Conservation (phyloP, 1,140 invertebrate genomes). For the Lepidotrigona ventralis region DNA sequence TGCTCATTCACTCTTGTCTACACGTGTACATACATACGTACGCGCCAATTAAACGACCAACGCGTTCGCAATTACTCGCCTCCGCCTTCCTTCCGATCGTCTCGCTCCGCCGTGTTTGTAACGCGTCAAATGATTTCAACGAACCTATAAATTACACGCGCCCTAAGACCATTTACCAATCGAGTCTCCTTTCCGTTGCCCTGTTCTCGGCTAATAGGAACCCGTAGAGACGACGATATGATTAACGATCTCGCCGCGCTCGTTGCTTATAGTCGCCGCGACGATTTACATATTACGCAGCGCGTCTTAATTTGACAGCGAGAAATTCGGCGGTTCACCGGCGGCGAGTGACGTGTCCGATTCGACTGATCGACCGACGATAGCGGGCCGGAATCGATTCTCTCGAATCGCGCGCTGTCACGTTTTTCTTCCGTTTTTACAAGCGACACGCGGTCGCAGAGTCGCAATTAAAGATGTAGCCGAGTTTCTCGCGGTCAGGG, state of each 20-base stretch:
- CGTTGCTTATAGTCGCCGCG: slow-evolving; percentile 46
- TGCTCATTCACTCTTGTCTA: too few relatives aligned
- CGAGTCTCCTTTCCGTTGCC: slow-evolving; percentile 45
- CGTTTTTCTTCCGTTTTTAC: slow-evolving; percentile 33
- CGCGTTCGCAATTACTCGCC: background rate
- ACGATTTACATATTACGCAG: slow-evolving; percentile 56
- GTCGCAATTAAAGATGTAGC: slow-evolving; percentile 65
- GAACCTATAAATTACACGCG: slow-evolving; percentile 59
- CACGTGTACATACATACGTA: too few relatives aligned
- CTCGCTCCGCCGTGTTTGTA: background rate
- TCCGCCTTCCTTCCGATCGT: too few relatives aligned
- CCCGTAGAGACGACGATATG: slow-evolving; percentile 49
- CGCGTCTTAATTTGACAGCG: slow-evolving; percentile 58
- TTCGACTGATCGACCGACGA: background rate
- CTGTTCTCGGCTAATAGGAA: slow-evolving; percentile 53
- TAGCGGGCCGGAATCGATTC: background rate
- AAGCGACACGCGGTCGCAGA: slow-evolving; percentile 13
- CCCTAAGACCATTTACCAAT: slow-evolving; percentile 57
- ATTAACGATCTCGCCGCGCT: slow-evolving; percentile 58
- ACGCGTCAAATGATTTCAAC: slow-evolving; percentile 38
- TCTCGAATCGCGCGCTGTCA: background rate
- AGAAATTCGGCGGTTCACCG: slow-evolving; percentile 32
- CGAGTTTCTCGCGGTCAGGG: slow-evolving; percentile 7
- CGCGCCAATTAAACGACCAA: background rate
- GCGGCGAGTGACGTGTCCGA: background rate